Evolutionary conservation across 2,113 vertebrate species (phyloP), one percentile per base, ranked within the genome.

Genomic region (Callionymus lyra): DNA sequence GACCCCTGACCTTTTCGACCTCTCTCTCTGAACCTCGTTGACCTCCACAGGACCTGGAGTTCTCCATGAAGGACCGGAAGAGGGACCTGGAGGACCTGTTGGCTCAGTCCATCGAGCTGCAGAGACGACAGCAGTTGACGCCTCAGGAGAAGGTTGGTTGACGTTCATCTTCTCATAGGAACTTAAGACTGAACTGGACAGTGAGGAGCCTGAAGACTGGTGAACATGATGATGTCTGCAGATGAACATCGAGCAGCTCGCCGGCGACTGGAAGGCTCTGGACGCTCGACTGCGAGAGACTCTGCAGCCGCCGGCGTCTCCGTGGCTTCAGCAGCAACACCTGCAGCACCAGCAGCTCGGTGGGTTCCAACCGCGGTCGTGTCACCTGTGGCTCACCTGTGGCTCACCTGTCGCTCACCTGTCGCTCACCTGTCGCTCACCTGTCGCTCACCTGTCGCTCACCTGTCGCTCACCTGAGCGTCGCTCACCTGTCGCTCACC

Each of bases 241-340:
- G 85, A 67, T 14, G 50, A 75, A 85, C 45, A 78, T 86, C 36
- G 85, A 86, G 41, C 67, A 84, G 72, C 58, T 88, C 46, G 85
- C 82, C 6, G 68, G 66, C 10, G 85, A 86, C 34, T 88, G 85
- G 84, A 88, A 85, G 68, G 63, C 68, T 31, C 70, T 88, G 47
- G 84, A 86, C 36, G 15, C 60, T 9, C 72, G 58, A 12, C 45
- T 87, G 36, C 82, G 82, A 64, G 85, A 86, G 41, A 57, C 76
- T 34, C 70, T 72, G 9, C 75, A 71, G 43, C 59, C 58, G 1
- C 45, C 76, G 1, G 14, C 60, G 12, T 76, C 75, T 35, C 70
- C 76, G 0, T 84, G 82, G 82, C 77, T 63, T 2, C 79, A 70
- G 9, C 82, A 61, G 31, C 65, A 65, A 6, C 61, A 73, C 15